Evolutionary conservation across 2,888 invertebrate genomes (phyloP), one percentile per base, ranked within the genome.

Genomic region (Ochlodes sylvanus): DNA sequence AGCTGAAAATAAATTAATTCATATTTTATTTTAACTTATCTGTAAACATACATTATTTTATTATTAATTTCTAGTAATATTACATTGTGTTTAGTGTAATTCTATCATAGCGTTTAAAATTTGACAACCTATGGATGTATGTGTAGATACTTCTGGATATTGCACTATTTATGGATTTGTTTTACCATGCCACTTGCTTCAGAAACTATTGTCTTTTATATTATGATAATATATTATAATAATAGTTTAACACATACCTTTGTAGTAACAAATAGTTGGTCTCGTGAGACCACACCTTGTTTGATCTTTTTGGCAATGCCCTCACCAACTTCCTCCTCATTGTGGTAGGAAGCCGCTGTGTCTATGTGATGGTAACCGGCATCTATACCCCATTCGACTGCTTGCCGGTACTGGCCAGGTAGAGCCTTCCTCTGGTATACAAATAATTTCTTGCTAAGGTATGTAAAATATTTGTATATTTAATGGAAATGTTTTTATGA

Each of bases 281-380:
- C 88, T 63, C 94, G 84, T 10, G 82, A 90, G 0, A 94, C 88
- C 0, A 85, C 72, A 1, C 94, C 94, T 54, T 89, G 83, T 21
- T 89, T 83, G 4, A 94, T 94, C 75, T 93, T 93, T 38, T 88
- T 89, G 17, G 79, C 77, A 7, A 94, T 90, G 0, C 81, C 94
- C 69, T 85, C 80, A 0, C 94, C 94, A 0, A 94, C 87, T 76
- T 94, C 93, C 41, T 82, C 84, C 72, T 94, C 94, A 73, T 94
- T 94, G 12, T 82, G 76, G 71, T 94, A 94, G 44, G 78, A 77
- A 2, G 87, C 77, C 5, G 94, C 94, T 0, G 94, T 94, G 72
- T 94, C 94, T 58, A 94, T 94, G 72, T 93, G 94, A 15, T 92
- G 83, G 75, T 94, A 94, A 0, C 94, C 94, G 1, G 80, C 76